Base-by-base conservation (phyloP, 2,888 invertebrate species). In the Aleiodes leptofemur region DNA sequence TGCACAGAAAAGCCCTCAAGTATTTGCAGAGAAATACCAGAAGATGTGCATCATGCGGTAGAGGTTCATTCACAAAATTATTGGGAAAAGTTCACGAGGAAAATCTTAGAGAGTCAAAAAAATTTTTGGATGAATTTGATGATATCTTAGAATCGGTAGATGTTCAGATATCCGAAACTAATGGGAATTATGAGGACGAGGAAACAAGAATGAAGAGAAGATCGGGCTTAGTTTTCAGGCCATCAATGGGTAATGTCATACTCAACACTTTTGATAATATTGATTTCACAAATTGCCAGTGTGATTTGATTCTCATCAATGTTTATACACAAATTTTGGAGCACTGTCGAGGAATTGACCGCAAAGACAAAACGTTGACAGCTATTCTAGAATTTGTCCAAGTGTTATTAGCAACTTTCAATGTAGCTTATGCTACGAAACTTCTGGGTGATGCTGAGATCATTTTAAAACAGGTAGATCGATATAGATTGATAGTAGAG, bases 281-380 rank as follows among this genome's bases (percentile, higher is more conserved):
- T 4, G 91, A 93, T 78, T 91, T 92, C 76, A 89, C 89, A 1
- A 88, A 90, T 61, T 94, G 94, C 82, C 91, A 92, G 81, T 94
- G 94, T 83, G 86, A 91, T 48, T 80, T 91, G 11, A 93, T 93
- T 76, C 86, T 94, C 61, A 88, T 89, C 38, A 90, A 91, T 0
- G 91, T 92, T 57, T 94, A 93, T 81, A 90, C 90, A 1, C 92
- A 93, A 83, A 88, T 93, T 61, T 89, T 93, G 50, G 91, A 91
- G 0, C 94, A 94, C 83, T 93, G 92, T 83, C 90, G 90, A 64
- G 92, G 92, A 64, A 92, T 93, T 74, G 92, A 90, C 9, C 88
- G 90, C 70, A 85, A 86, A n/a, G 88, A 90, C 14, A 90, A 91
- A 84, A 87, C 92, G 56, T 90, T 92, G 76, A 90, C 91, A 69